Percentiles rank a stretch among this genome's conserved stretches.
phyloP scores from a whole-genome alignment of 1,140 invertebrate species.

The Fopius arisanus region DNA sequence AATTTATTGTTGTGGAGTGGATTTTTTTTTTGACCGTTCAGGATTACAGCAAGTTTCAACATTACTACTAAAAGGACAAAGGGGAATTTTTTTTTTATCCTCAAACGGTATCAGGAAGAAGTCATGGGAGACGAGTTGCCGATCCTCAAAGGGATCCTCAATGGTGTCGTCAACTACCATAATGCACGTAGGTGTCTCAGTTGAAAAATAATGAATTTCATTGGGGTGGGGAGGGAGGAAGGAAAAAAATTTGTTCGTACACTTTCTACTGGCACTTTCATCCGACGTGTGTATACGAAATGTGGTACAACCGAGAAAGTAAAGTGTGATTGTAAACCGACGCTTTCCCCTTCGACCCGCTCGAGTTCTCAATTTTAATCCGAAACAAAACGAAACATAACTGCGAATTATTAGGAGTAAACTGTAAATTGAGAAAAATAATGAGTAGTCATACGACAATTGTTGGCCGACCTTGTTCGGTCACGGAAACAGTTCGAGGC shows the following conservation, averaged over 20 bases:
- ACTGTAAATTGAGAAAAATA: neutral
- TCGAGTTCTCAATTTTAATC: neutral
- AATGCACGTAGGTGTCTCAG: slow-evolving; percentile 82
- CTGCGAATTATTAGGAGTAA: neutral
- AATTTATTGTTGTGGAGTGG: neutral
- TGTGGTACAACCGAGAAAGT: slow-evolving; percentile 61
- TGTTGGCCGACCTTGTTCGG: slow-evolving; percentile 34
- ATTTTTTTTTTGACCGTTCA: neutral
- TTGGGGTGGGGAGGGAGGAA: neutral
- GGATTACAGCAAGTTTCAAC: slow-evolving; percentile 4
- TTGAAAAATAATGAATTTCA: neutral
- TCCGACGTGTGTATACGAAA: slow-evolving; percentile 33
- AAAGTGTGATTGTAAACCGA: slow-evolving; percentile 64
- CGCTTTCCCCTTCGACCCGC: slow-evolving; percentile 5
- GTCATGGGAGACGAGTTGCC: slow-evolving; percentile 85
- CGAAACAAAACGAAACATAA: neutral
- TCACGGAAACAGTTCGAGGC: slow-evolving; percentile 29
- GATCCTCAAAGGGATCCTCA: slow-evolving; percentile 86
- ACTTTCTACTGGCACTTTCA: slow-evolving; percentile 65
- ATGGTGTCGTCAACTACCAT: slow-evolving; percentile 86
- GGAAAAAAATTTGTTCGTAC: slow-evolving; percentile 28
- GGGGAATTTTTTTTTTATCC: neutral
- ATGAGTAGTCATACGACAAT: slow-evolving; percentile 3
- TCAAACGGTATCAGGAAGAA: slow-evolving; percentile 15
- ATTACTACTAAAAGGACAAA: neutral